Base-by-base conservation (phyloP, 1,140 invertebrate species). In the Daktulosphaira vitifoliae region DNA sequence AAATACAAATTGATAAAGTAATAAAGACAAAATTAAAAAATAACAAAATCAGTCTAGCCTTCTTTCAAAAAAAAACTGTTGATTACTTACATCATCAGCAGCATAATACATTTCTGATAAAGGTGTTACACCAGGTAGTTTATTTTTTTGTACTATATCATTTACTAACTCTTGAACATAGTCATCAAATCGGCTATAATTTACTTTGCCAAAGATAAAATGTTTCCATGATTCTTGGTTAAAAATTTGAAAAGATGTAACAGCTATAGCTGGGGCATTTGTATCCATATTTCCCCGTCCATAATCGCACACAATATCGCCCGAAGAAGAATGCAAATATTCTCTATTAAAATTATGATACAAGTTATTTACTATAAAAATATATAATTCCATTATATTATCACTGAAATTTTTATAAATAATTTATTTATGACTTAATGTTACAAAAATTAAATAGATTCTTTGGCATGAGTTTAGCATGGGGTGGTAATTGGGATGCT, bases 201-300 rank as follows among this genome's bases (percentile, higher is more conserved):
- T 48, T 8, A 48, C 42, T 22, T 62, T 23, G 44, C 56, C 56
- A 11, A 62, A 62, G 16, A 62, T 44, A 3, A 48, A 62, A 5
- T 62, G 44, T 1, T 48, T 15, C 56, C 56, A 62, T 33, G 46
- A 33, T n/a, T 46, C 18, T 22, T 48, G 42, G 3, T 46, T 46
- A 3, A 20, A 22, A 9, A 62, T 20, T 4, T 16, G 7, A 7
- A 26, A 0, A 8, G 26, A 26, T 15, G 44, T n/a, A 2, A 62
- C 25, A 3, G 5, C 13, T 15, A 16, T 25, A 0, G 42, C 26
- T 3, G 6, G 4, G 44, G 29, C 11, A 33, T 46, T 48, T 20
- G 16, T 29, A 3, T 46, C 18, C 42, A 62, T 13, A 46, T 62
- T 62, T 29, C 11, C 38, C 1, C 18, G 13, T 3, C 42, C 56